Conservation (phyloP, 1,140 invertebrate species). For the Teleopsis dalmanni region DNA sequence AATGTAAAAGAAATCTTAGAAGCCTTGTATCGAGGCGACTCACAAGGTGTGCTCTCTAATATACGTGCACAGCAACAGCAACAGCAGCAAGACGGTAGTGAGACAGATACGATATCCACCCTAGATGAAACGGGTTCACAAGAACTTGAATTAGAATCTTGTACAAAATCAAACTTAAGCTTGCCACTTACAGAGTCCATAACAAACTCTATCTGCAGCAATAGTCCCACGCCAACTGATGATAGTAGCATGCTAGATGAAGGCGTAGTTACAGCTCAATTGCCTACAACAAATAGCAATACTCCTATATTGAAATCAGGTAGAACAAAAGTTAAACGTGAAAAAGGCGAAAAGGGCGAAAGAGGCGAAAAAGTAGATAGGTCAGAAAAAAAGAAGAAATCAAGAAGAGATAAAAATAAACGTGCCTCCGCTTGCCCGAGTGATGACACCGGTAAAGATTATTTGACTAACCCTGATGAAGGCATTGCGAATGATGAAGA, state of each 20-base stretch:
- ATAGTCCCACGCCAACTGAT: slow-evolving; percentile 40
- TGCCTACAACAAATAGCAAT: slow-evolving; percentile 7
- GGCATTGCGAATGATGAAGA: slow-evolving; percentile 56
- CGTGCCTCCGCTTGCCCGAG: slow-evolving; percentile 13
- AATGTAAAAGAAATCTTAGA: slow-evolving; percentile 41
- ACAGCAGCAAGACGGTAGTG: background rate
- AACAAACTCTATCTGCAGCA: slow-evolving; percentile 37
- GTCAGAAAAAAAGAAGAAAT: slow-evolving; percentile 11
- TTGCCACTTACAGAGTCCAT: slow-evolving; percentile 33
- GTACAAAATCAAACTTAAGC: slow-evolving; percentile 20
- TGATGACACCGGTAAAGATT: background rate
- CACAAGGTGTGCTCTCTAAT: slow-evolving; percentile 31
- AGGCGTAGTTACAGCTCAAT: slow-evolving; percentile 13
- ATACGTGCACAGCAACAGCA: slow-evolving; percentile 19
- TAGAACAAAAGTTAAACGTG: slow-evolving; percentile 31
- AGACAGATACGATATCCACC: slow-evolving; percentile 3
- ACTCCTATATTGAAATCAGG: slow-evolving; percentile 2
- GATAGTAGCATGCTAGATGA: slow-evolving; percentile 40
- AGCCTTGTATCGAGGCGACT: slow-evolving; percentile 39
- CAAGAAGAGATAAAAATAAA: slow-evolving; percentile 22
- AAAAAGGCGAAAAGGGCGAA: slow-evolving; percentile 26
- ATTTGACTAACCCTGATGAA: slow-evolving; percentile 47
- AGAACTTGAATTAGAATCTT: background rate
- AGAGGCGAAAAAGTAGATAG: slow-evolving; percentile 19
- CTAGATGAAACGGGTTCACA: background rate